Evolutionary conservation across 2,113 vertebrate species (phyloP).

Genomic region (Rostratula benghalensis): DNA sequence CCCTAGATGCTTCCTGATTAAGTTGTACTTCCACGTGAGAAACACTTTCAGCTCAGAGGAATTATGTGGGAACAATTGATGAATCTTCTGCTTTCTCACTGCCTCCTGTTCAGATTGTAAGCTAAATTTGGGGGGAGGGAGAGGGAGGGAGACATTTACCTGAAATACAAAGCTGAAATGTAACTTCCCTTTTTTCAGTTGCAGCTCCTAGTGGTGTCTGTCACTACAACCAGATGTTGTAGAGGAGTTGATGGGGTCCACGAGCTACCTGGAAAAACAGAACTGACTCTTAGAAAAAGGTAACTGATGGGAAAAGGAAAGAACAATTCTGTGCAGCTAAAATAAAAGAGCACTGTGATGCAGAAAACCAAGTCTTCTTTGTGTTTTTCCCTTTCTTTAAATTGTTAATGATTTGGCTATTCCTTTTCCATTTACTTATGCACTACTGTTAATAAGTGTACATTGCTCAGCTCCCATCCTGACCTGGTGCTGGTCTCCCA

Average conservation of each 20-base stretch:
- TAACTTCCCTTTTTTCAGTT: neutral
- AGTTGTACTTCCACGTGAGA: slow-evolving; percentile 13
- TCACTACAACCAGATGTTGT: neutral
- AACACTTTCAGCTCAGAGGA: slow-evolving; percentile 3
- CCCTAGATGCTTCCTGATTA: slow-evolving; percentile 17
- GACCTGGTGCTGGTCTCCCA: neutral
- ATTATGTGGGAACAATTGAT: neutral
- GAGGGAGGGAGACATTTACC: neutral
- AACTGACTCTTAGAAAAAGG: neutral
- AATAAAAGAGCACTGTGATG: neutral
- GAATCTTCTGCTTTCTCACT: neutral
- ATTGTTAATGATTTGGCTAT: neutral
- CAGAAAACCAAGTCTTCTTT: neutral
- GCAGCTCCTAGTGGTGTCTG: neutral
- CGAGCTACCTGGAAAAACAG: neutral
- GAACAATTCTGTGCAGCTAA: neutral
- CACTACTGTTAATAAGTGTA: neutral
- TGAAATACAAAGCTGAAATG: neutral
- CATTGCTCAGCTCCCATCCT: neutral
- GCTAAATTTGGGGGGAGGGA: neutral
- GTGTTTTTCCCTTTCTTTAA: neutral
- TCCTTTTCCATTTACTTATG: neutral
- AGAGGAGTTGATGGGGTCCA: neutral
- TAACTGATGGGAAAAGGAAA: neutral
- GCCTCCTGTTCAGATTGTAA: neutral